Evolutionary conservation across 2,888 invertebrate species (phyloP), one percentile per base, ranked within the genome.

Genomic region (Phaedon cochleariae): DNA sequence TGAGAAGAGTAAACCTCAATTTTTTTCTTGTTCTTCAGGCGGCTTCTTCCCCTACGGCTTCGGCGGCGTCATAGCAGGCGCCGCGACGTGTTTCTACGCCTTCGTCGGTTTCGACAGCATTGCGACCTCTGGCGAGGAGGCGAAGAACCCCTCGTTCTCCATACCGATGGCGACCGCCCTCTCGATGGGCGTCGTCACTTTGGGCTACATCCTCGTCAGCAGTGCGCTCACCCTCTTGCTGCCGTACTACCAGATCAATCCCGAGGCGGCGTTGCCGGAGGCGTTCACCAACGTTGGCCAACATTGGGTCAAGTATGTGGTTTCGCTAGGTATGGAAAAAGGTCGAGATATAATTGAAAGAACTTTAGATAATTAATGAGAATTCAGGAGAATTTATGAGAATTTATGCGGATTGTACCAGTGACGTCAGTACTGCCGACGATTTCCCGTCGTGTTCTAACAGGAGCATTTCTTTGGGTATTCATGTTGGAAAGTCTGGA

Each of bases 91-190:
- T 80, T 95, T 96, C 79, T 96, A 95, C 79, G 95, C 95, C 0
- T 97, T 94, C 77, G 93, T 96, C 5, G 95, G 96, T 0, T 95
- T 96, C 76, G 96, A 97, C 79, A 94, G 94, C 74, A 95, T 97
- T 70, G 94, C 96, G 0, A 94, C 95, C 0, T 90, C 94, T 0
- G 92, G 80, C 3, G 95, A 95, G 81, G 95, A 95, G 83, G 94
- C 94, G 0, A 90, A 89, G 74, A 91, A 92, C 75, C 94, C 94
- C 0, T 84, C 89, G 0, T 87, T 89, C 22, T 94, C 94, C 17
- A 94, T 96, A 75, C 95, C 95, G 0, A 85, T 92, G 65, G 94
- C 96, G 0, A 95, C 95, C 0, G 86, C 94, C 17, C 80, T 92
- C 17, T 93, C 95, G 0, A 90, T 96, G 89, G 88, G 88, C 12